phyloP scores from a whole-genome alignment of 2,797 vertebrate species.

The Denticeps clupeoides region DNA sequence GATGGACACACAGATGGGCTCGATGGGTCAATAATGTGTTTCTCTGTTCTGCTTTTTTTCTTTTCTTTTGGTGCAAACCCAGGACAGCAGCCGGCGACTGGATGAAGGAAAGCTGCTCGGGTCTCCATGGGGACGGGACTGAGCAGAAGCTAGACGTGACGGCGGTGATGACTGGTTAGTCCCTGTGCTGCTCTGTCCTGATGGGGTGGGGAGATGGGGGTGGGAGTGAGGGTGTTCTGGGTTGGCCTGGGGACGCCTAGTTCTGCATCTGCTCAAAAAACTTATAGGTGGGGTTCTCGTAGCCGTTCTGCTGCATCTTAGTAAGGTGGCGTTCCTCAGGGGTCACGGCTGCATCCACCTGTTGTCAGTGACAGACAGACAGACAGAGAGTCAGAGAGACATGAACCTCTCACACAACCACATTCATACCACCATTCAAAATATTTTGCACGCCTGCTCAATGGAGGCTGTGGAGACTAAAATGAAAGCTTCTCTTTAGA shows the following conservation, averaged over 20 bases:
- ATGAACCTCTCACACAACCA: too few species aligned
- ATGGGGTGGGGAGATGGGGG: conserved; percentile 11
- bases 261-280: conserved; percentile 99
- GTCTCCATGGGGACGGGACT: conserved; percentile 31
- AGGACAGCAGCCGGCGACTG: conserved; percentile 27
- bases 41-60: too few species aligned
- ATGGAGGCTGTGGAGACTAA: too few species aligned
- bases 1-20: conserved; percentile 29
- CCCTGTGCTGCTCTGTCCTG: conserved; percentile 15
- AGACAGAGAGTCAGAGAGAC: not conserved
- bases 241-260: conserved; percentile 47
- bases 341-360: conserved; percentile 96
- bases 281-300: conserved; percentile 98
- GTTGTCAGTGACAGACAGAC: not conserved
- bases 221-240: conserved; percentile 1
- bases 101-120: conserved; percentile 36
- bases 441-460: too few species aligned
- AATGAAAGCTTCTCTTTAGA: too few species aligned
- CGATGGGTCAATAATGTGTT: conserved; percentile 16
- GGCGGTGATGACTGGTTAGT: conserved; percentile 14
- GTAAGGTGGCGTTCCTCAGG: conserved; percentile 94
- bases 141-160: too few species aligned
- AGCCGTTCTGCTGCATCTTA: conserved; percentile 98
- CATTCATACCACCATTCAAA: too few species aligned
- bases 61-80: conserved; percentile 40